phyloP scores from a whole-genome alignment of 2,797 vertebrate species.

The Botia almorhae region DNA sequence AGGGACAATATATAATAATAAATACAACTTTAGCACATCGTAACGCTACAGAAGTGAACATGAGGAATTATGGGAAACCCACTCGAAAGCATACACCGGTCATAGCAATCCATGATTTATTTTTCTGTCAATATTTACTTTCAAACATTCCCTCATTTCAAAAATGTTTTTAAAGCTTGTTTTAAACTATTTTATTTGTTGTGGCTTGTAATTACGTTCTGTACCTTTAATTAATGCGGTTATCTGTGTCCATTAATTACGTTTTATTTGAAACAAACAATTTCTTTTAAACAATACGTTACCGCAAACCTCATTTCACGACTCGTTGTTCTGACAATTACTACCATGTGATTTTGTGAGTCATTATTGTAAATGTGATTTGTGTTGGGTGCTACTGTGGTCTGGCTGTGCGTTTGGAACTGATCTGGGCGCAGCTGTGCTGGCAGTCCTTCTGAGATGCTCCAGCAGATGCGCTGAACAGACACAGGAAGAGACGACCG shows the following conservation, averaged over 20 bases:
- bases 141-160: background rate
- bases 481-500: constrained; percentile 3
- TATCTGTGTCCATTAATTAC: background rate
- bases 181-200: no score
- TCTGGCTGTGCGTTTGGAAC: constrained; percentile 26
- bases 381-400: constrained; percentile 38
- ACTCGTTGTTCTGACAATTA: constrained; percentile 22
- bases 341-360: constrained; percentile 28
- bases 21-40: background rate
- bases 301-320: background rate
- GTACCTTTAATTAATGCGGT: background rate
- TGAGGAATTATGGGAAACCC: background rate
- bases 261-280: background rate
- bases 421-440: constrained; percentile 45
- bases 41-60: background rate
- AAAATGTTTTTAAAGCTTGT: no score
- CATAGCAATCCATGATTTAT: no score
- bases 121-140: background rate
- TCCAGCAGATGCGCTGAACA: constrained; percentile 8
- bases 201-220: background rate
- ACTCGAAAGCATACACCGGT: background rate
- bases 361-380: constrained; percentile 36
- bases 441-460: constrained; percentile 41
- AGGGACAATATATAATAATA: background rate
- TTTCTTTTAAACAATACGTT: background rate